A percentile compares a stretch with the other conserved stretches of the same genome.
These are phyloP conservation scores for Oscheius sp. DNA, from an alignment of 2,888 invertebrate genomes.

Conservation along the genomic window DNA sequence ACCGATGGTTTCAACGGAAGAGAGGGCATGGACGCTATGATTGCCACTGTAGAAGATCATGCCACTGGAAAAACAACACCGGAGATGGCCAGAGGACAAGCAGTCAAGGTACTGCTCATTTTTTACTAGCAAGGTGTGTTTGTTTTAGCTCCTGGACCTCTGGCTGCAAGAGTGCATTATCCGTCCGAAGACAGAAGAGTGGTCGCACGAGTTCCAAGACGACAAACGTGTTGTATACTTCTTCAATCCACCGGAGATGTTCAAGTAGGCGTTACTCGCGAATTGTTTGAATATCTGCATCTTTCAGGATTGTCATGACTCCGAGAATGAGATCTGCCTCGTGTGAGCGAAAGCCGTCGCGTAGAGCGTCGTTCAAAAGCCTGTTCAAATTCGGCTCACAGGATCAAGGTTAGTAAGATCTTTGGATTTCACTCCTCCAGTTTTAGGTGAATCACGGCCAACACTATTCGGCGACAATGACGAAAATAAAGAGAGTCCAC, in stretches of 20 bases:
- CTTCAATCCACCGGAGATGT: conserved; percentile 17
- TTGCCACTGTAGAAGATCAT: background rate
- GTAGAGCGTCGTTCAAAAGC: conserved; percentile 15
- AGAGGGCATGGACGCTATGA: conserved; percentile 21
- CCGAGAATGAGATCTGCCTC: conserved; percentile 15
- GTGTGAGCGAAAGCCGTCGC: conserved; percentile 11
- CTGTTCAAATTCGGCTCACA: conserved; percentile 2
- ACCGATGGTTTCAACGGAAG: conserved; percentile 7
- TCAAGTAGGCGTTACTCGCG: background rate
- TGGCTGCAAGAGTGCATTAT: conserved; percentile 26
- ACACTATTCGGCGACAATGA: conserved; percentile 15
- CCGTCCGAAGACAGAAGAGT: conserved; percentile 11
- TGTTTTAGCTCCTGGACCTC: conserved; percentile 16
- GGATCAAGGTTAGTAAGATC: background rate
- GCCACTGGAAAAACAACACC: background rate
- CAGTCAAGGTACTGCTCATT: background rate
- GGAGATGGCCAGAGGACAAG: conserved; percentile 1
- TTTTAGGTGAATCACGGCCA: conserved; percentile 3
- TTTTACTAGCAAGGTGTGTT: background rate
- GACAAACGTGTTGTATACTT: conserved; percentile 11
- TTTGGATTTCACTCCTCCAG: background rate
- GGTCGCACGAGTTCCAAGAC: conserved; percentile 22
- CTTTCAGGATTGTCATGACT: conserved; percentile 24
- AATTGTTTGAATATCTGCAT: background rate
- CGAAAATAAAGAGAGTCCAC: conserved; percentile 7